Evolutionary conservation across 2,113 vertebrate genomes (phyloP).

Genomic region (Mus pahari): DNA sequence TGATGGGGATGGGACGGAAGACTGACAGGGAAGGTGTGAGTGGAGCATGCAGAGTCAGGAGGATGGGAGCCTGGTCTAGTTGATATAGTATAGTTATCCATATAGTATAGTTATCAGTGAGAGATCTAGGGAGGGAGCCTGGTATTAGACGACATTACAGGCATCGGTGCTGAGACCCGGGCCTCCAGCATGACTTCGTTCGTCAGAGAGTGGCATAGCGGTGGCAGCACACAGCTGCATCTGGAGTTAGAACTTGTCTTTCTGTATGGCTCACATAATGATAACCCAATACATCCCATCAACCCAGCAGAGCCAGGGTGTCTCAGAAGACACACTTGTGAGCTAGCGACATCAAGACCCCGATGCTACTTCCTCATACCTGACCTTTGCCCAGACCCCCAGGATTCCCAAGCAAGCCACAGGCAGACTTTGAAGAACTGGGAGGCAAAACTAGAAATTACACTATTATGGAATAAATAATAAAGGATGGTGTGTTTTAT

Average conservation of each 20-base stretch:
- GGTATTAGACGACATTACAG: neutral
- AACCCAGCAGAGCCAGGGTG: neutral
- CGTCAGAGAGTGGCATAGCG: neutral
- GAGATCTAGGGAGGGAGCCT: neutral
- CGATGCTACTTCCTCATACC: neutral
- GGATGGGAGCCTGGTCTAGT: neutral
- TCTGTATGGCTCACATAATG: fast-evolving
- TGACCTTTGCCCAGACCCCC: neutral
- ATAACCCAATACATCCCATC: neutral
- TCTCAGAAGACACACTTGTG: neutral
- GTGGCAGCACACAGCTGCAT: neutral
- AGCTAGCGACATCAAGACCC: neutral
- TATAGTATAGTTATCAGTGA: neutral
- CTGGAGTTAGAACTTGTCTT: neutral
- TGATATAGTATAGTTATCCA: neutral
- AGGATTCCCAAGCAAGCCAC: neutral
- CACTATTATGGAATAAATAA: constrained; percentile 39
- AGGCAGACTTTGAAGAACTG: constrained; percentile 11
- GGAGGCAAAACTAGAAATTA: constrained; percentile 45
- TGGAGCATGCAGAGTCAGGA: too few species aligned
- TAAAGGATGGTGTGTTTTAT: constrained; percentile 56
- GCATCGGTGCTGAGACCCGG: neutral
- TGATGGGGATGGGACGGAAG: neutral
- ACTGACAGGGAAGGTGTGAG: too few species aligned
- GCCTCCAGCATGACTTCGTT: neutral